These are phyloP conservation scores for Nerophis ophidion DNA, from an alignment of 2,113 vertebrate species.

Conservation along the genomic window DNA sequence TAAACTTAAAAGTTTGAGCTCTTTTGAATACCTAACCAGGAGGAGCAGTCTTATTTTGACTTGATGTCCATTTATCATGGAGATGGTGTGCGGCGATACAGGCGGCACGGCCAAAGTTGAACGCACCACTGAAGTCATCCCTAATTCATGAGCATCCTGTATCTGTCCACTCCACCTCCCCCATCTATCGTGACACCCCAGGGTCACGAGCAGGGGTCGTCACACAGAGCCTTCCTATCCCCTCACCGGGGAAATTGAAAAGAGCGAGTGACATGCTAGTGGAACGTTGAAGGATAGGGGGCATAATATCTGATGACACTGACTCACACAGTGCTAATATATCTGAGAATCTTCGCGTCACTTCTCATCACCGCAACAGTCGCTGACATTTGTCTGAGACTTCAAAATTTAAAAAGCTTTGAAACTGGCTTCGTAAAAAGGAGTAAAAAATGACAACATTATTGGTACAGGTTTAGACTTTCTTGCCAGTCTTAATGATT, in stretches of 20 bases:
- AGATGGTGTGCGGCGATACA: conserved; percentile 55
- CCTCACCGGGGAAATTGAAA: conserved; percentile 66
- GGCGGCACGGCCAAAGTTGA: conserved; percentile 51
- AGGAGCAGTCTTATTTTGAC: conserved; percentile 37
- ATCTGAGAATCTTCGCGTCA: conserved; percentile 64
- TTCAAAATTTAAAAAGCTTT: conserved; percentile 31
- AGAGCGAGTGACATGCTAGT: conserved; percentile 40
- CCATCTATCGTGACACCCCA: conserved; percentile 49
- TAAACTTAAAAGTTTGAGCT: conserved; percentile 19
- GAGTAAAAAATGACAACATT: conserved; percentile 28
- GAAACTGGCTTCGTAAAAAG: conserved; percentile 31
- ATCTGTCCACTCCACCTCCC: conserved; percentile 35
- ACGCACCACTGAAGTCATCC: conserved; percentile 58
- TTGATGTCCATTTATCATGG: conserved; percentile 59
- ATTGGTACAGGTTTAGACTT: conserved; percentile 19
- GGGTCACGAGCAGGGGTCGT: conserved; percentile 56
- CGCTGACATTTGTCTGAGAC: conserved; percentile 50
- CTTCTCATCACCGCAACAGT: conserved; percentile 57
- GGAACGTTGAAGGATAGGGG: conserved; percentile 67
- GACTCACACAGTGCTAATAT: conserved; percentile 65
- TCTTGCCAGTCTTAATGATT: conserved; percentile 16
- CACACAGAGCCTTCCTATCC: conserved; percentile 53
- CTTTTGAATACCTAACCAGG: conserved; percentile 44
- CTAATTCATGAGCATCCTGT: conserved; percentile 65
- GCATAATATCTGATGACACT: conserved; percentile 68